Evolutionary conservation across 2,113 vertebrate genomes (phyloP).

Genomic region (Pica pica): DNA sequence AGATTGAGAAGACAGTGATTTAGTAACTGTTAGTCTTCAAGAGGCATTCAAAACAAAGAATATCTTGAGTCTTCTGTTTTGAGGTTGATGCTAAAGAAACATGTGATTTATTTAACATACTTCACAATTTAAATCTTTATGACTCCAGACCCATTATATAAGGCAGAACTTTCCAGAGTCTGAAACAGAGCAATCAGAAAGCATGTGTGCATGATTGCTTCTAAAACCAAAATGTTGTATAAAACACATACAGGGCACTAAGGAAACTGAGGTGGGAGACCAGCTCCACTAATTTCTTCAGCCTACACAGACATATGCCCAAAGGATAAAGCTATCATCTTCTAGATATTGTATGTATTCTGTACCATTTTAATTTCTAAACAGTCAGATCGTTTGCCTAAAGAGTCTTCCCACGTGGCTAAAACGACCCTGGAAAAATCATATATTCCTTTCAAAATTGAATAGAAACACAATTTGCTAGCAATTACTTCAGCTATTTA

Average conservation of each 20-base stretch:
- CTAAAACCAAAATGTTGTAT: not conserved
- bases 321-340: not conserved
- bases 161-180: not conserved
- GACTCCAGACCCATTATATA: not conserved
- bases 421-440: not conserved
- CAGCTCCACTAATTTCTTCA: not conserved
- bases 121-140: not conserved
- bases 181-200: not conserved
- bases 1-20: not conserved
- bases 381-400: not conserved
- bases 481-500: not conserved
- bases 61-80: not conserved
- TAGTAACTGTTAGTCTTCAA: not conserved
- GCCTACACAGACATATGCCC: not conserved
- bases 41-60: not conserved
- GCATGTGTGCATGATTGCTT: not conserved
- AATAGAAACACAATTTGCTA: not conserved
- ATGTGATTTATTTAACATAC: not conserved
- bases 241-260: not conserved
- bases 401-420: not conserved
- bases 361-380: not conserved
- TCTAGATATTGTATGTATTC: not conserved
- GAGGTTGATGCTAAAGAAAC: not conserved
- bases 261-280: not conserved
- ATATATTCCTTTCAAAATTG: not conserved